Base-by-base conservation (phyloP, 2,113 vertebrate species). In the Prochilodus magdalenae region DNA sequence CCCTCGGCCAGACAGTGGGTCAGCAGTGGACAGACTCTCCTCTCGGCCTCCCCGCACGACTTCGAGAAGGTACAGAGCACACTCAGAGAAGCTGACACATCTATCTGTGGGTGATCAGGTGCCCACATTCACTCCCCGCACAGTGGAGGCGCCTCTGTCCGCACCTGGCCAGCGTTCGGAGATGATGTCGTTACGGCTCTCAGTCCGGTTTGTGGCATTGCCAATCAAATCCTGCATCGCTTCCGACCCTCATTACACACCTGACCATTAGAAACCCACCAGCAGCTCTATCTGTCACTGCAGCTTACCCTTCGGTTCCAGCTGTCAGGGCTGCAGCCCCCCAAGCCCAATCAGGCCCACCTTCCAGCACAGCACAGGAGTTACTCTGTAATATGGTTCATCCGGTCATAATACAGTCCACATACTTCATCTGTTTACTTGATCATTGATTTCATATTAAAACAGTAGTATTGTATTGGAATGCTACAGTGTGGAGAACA, bases 1-100 rank as follows among this genome's bases (percentile, higher is more conserved):
- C 90, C 95, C 83, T 93, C 96, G 67, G 96, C 97, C 73, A 91
- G 93, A 53, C 96, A 97, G 47, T 99, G 97, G 97, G 94, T 97
- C 87, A 94, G 85, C 2, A 93, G 94, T 4, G 97, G 97, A 57
- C 96, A 99, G 77, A 98, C 95, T 0, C 90, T 99, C 20, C 86
- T 98, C 82, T 95, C 95, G 2, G 96, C 97, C 0, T 95, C 93
- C 0, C 92, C 94, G 5, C 97, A 98, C 75, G 97, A 97, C 82
- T 92, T 98, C 66, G 97, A 99, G 92, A 98, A 98, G 97, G 98
- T 98, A 94, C 86, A 26, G n/a, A 5, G 55, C 36, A 1, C n/a
- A n/a, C n/a, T n/a, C n/a, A n/a, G n/a, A n/a, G n/a, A n/a, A n/a
- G n/a, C n/a, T n/a, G n/a, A n/a, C n/a, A n/a, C n/a, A n/a, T n/a